A percentile compares a stretch with the other conserved stretches of the same genome.
phyloP scores from a whole-genome alignment of 2,888 invertebrate genomes.

The Antitype chi region DNA sequence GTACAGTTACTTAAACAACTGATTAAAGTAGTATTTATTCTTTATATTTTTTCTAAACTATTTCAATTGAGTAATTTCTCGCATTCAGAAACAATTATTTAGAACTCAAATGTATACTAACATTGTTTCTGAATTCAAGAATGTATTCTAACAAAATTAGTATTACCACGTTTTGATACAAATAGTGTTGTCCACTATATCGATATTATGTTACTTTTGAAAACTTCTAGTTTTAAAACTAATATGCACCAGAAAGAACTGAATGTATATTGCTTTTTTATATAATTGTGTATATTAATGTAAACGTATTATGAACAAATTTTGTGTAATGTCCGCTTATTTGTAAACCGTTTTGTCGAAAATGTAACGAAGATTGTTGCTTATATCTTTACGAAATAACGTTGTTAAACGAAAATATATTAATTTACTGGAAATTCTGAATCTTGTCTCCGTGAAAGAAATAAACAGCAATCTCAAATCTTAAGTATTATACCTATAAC shows the following conservation, averaged over 20 bases:
- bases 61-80: slow-evolving; percentile 25
- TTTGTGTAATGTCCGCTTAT: slow-evolving; percentile 53
- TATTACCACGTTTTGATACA: slow-evolving; percentile 55
- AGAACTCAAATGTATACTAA: neutral
- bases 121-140: slow-evolving; percentile 28
- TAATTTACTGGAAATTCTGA: neutral
- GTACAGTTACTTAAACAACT: neutral
- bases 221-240: slow-evolving; percentile 53
- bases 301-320: slow-evolving; percentile 63
- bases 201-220: slow-evolving; percentile 51
- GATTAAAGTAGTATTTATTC: neutral
- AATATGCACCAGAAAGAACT: slow-evolving; percentile 71
- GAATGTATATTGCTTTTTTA: slow-evolving; percentile 72
- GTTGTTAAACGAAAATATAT: neutral
- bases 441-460: slow-evolving; percentile 10
- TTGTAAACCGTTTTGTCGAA: slow-evolving; percentile 41
- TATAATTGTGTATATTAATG: slow-evolving; percentile 67
- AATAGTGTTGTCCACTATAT: slow-evolving; percentile 61
- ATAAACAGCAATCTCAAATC: slow-evolving; percentile 39
- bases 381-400: slow-evolving; percentile 28
- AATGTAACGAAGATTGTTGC: slow-evolving; percentile 24
- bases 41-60: slow-evolving; percentile 45
- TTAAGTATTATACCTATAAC: slow-evolving; percentile 50
- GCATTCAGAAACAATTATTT: slow-evolving; percentile 30
- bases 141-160: slow-evolving; percentile 37